A percentile compares a stretch with the other conserved stretches of the same genome.
Evolutionary conservation across 1,140 invertebrate species (phyloP).

Genomic region (Microvelia longipes): DNA sequence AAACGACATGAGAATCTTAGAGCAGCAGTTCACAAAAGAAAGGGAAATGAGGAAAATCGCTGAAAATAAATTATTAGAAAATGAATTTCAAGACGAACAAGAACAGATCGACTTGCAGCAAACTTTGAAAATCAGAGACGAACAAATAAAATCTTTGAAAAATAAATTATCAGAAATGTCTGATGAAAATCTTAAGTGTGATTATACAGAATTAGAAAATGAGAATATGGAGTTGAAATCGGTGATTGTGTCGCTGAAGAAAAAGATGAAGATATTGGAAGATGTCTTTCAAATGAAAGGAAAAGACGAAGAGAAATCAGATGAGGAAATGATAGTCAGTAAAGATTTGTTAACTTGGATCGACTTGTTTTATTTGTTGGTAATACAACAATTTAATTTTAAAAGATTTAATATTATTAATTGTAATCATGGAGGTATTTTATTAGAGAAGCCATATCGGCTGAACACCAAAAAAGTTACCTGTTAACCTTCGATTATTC

Average conservation of each 20-base stretch:
- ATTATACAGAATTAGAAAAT: neutral
- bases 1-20: constrained; percentile 10
- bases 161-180: neutral
- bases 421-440: no score
- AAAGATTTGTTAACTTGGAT: neutral
- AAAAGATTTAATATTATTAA: no score
- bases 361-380: neutral
- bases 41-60: constrained; percentile 3
- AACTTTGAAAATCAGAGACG: neutral
- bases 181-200: no score
- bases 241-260: no score
- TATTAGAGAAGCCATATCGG: no score
- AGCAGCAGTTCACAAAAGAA: constrained; percentile 12
- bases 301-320: no score
- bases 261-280: no score
- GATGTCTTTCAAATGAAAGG: no score
- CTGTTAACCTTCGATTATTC: no score
- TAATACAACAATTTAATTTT: neutral
- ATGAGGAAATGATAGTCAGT: neutral
- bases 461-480: no score
- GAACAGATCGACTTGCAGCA: constrained; percentile 3
- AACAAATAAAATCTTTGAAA: constrained; percentile 7
- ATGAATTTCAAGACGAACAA: constrained; percentile 12
- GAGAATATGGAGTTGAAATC: no score
- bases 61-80: constrained; percentile 10